These are phyloP conservation scores for Misgurnus anguillicaudatus DNA, from an alignment of 2,113 vertebrate genomes.

Conservation along the genomic window DNA sequence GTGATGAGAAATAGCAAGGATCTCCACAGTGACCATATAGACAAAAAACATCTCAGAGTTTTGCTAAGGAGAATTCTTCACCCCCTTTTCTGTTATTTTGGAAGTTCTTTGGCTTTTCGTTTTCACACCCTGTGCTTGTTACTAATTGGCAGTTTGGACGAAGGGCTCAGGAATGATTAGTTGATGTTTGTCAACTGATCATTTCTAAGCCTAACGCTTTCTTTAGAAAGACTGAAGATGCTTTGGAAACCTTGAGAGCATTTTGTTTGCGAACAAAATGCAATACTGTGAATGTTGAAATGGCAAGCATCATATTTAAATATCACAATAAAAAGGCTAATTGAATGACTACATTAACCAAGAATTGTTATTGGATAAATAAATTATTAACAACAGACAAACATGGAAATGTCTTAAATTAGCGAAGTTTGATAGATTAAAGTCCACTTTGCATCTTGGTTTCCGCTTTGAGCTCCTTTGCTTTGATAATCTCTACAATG, in stretches of 20 bases:
- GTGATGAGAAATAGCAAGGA: constrained; percentile 64
- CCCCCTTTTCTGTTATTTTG: constrained; percentile 54
- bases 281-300: not conserved
- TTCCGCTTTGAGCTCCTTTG: constrained; percentile 64
- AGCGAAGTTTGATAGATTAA: constrained; percentile 39
- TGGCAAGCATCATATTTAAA: not conserved
- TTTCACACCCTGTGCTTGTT: constrained; percentile 57
- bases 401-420: constrained; percentile 22
- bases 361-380: not conserved
- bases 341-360: no score
- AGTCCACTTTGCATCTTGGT: constrained; percentile 52
- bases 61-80: constrained; percentile 55
- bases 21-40: constrained; percentile 85
- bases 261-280: constrained; percentile 1
- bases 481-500: constrained; percentile 74
- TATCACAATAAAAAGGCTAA: not conserved
- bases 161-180: not conserved
- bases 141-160: constrained; percentile 72
- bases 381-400: not conserved
- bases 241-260: not conserved
- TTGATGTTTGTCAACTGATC: constrained; percentile 16
- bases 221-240: not conserved
- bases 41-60: constrained; percentile 24
- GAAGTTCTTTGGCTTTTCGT: constrained; percentile 66
- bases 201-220: not conserved